Evolutionary conservation across 1,140 invertebrate species (phyloP).

Genomic region (Hycleus phaleratus): DNA sequence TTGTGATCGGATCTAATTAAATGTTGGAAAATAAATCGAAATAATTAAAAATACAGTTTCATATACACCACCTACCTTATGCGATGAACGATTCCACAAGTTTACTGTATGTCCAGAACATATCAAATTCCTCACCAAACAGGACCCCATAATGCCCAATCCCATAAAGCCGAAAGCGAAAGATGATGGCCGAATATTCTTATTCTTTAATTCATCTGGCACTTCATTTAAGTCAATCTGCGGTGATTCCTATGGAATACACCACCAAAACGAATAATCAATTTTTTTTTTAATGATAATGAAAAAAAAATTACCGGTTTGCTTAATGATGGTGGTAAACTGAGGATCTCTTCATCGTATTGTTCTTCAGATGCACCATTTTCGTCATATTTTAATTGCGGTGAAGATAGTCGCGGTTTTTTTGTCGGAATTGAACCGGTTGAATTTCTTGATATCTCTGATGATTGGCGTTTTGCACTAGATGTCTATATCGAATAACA

Average conservation of each 20-base stretch:
- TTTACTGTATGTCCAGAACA: conserved; percentile 89
- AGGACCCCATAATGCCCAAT: conserved; percentile 92
- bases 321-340: conserved; percentile 1
- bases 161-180: conserved; percentile 93
- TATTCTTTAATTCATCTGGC: conserved; percentile 72
- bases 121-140: conserved; percentile 90
- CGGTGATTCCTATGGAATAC: conserved; percentile 54
- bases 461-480: conserved; percentile 6
- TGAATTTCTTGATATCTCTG: conserved; percentile 4
- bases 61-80: conserved; percentile 66
- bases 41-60: conserved; percentile 15
- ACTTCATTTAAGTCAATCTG: conserved; percentile 69
- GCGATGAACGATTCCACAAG: conserved; percentile 87
- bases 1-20: background rate
- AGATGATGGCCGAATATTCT: conserved; percentile 78
- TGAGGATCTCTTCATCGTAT: conserved; percentile 9
- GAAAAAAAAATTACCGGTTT: background rate
- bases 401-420: conserved; percentile 6
- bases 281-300: no score
- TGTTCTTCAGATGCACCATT: conserved; percentile 13
- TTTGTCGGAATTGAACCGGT: background rate
- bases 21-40: background rate
- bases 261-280: background rate
- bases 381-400: conserved; percentile 7
- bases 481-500: no score